Evolutionary conservation across 35 echinoderm and acorn worm species (phyloP).

Genomic region (Strongylocentrotus purpuratus): DNA sequence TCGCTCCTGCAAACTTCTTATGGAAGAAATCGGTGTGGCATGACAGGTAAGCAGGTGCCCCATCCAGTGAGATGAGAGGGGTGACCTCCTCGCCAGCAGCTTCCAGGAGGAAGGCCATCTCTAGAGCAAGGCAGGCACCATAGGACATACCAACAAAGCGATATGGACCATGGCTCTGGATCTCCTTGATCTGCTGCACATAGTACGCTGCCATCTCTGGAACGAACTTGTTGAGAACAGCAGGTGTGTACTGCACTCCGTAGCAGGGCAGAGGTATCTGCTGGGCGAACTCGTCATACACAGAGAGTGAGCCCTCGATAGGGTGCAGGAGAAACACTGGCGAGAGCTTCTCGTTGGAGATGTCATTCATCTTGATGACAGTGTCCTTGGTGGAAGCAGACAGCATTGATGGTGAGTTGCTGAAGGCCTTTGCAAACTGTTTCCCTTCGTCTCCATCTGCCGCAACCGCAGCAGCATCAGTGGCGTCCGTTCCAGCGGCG

Average conservation of each 20-base stretch:
- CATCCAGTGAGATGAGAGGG: constrained; percentile 75
- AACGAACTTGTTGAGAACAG: constrained; percentile 58
- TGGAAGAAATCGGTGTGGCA: constrained; percentile 67
- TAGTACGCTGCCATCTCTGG: constrained; percentile 68
- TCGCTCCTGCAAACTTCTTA: constrained; percentile 62
- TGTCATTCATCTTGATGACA: constrained; percentile 46
- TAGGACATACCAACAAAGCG: constrained; percentile 77
- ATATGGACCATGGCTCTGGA: constrained; percentile 51
- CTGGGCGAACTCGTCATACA: constrained; percentile 52
- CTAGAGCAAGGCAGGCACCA: constrained; percentile 74
- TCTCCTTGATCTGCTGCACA: constrained; percentile 23
- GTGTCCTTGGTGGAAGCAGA: neutral
- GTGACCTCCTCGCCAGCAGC: neutral
- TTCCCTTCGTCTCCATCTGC: constrained; percentile 20
- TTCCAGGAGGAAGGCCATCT: constrained; percentile 61
- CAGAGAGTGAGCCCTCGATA: constrained; percentile 72
- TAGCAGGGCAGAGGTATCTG: constrained; percentile 68
- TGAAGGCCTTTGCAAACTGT: constrained; percentile 66
- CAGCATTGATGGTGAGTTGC: constrained; percentile 55
- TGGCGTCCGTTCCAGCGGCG: neutral
- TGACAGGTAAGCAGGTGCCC: constrained; percentile 68
- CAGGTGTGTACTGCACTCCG: constrained; percentile 62
- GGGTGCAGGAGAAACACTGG: constrained; percentile 82
- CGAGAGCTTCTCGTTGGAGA: neutral
- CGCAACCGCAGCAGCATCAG: neutral